Conservation (phyloP, 2,888 invertebrate genomes). For the Petrolisthes cinctipes region DNA sequence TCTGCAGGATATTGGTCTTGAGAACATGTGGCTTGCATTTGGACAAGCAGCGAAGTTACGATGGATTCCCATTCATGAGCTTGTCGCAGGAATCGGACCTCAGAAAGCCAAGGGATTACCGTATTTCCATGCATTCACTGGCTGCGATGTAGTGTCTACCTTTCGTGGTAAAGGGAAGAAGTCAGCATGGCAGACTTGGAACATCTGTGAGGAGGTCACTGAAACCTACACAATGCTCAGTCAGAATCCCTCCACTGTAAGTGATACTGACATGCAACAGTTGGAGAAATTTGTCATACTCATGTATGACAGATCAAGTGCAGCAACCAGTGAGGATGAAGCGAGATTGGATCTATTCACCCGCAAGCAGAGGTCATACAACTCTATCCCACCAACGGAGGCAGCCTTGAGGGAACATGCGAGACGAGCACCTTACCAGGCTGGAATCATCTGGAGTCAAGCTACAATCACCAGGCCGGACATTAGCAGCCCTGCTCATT, state of each 20-base stretch:
- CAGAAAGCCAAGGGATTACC: constrained; percentile 23
- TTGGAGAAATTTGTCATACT: constrained; percentile 21
- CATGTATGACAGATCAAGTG: constrained; percentile 3
- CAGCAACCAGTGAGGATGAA: constrained; percentile 12
- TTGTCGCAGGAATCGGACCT: background rate
- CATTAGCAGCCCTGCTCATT: background rate
- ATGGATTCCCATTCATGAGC: constrained; percentile 32
- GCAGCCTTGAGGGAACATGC: constrained; percentile 19
- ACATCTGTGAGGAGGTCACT: constrained; percentile 16
- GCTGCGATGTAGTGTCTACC: constrained; percentile 24
- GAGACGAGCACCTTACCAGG: constrained; percentile 15
- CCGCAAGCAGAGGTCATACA: constrained; percentile 19
- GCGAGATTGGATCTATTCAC: constrained; percentile 14
- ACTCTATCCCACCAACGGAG: constrained; percentile 9
- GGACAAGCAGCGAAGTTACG: constrained; percentile 15
- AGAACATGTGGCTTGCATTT: constrained; percentile 33
- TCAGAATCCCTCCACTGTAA: background rate
- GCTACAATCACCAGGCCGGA: background rate
- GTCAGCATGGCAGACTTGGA: constrained; percentile 38
- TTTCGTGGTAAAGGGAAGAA: constrained; percentile 44
- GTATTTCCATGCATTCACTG: constrained; percentile 49
- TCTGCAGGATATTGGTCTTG: constrained; percentile 3
- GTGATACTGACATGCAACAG: constrained; percentile 7
- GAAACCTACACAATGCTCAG: constrained; percentile 24
- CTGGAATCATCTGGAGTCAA: background rate